Evolutionary conservation across 2,113 vertebrate genomes (phyloP), one percentile per base, ranked within the genome.

Genomic region (Formicarius rufipectus): DNA sequence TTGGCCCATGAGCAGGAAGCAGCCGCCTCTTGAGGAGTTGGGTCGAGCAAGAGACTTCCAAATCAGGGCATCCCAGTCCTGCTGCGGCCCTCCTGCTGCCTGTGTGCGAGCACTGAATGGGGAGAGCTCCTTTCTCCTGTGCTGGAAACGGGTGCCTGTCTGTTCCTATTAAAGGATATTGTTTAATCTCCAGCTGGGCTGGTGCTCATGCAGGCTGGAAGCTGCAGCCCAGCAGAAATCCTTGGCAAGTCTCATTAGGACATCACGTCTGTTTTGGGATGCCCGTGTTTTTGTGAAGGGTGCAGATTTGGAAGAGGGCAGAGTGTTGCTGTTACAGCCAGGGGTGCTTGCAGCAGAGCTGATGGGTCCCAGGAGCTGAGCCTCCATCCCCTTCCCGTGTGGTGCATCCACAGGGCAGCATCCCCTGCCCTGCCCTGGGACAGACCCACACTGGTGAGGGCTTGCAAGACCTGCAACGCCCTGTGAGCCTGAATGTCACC

Each of bases 81-180:
- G 8, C 53, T 2, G 8, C 5, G 2, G 81, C 64, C 30, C 47
- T 7, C 3, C 2, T 0, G 4, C 56, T 69, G 83, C 49, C 56
- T 21, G 59, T 1, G 1, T 23, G 68, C 0, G 9, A 22, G 67
- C 39, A 42, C 75, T 58, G 71, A 22, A 40, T 3, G 93, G 62
- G 49, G 77, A 91, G 80, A 4, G 78, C 63, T 53, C 78, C 19
- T 45, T 4, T 45, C 79, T 75, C 68, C 72, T 0, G 8, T 0
- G 0, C 88, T 37, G 19, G 19, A 5, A 63, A 9, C 1, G 4
- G 27, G 8, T 13, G 39, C 44, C 63, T 2, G 15, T 30, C 52
- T 53, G 25, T 20, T 96, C 79, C 95, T 93, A 84, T 95, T 93
- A 96, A 94, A 93, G 93, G 93, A 84, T 6, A 74, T 72, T 88